A percentile compares a stretch with the other conserved stretches of the same genome.
These are phyloP conservation scores for Punctoribates punctum DNA, from an alignment of 2,888 invertebrate species.

Conservation along the genomic window DNA sequence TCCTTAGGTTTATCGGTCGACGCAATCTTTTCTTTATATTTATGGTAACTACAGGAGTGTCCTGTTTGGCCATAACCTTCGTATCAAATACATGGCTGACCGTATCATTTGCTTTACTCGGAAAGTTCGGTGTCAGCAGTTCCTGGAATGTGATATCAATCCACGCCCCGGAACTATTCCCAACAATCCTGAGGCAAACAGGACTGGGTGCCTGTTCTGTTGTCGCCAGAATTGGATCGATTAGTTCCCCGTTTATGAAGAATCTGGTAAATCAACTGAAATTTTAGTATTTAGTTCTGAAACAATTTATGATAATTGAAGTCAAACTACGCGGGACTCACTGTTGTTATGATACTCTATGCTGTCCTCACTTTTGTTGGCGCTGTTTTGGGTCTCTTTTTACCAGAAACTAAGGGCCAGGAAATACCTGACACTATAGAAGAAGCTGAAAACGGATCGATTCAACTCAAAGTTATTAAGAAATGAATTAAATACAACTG, in stretches of 20 bases:
- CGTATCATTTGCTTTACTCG: constrained; percentile 36
- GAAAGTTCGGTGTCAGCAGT: constrained; percentile 33
- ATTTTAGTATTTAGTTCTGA: background rate
- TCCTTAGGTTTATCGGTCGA: constrained; percentile 25
- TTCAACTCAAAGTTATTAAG: too few relatives aligned
- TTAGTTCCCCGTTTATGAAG: constrained; percentile 39
- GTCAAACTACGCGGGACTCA: background rate
- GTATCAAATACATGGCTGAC: background rate
- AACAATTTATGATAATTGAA: background rate
- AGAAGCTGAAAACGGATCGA: background rate
- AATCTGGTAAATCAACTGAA: constrained; percentile 36
- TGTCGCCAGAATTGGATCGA: constrained; percentile 26
- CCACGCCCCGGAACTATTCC: constrained; percentile 37
- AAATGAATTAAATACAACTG: too few relatives aligned
- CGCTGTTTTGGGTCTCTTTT: constrained; percentile 24
- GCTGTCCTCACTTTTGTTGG: background rate
- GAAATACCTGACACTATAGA: constrained; percentile 42
- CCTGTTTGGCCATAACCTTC: constrained; percentile 3
- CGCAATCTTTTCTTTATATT: background rate
- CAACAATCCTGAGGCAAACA: constrained; percentile 39
- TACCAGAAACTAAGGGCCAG: constrained; percentile 43
- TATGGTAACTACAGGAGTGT: background rate
- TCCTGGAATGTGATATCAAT: background rate
- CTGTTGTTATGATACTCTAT: constrained; percentile 29
- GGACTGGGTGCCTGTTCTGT: constrained; percentile 38